phyloP scores from a whole-genome alignment of 2,797 vertebrate genomes.

The Paramormyrops hopkinsi region DNA sequence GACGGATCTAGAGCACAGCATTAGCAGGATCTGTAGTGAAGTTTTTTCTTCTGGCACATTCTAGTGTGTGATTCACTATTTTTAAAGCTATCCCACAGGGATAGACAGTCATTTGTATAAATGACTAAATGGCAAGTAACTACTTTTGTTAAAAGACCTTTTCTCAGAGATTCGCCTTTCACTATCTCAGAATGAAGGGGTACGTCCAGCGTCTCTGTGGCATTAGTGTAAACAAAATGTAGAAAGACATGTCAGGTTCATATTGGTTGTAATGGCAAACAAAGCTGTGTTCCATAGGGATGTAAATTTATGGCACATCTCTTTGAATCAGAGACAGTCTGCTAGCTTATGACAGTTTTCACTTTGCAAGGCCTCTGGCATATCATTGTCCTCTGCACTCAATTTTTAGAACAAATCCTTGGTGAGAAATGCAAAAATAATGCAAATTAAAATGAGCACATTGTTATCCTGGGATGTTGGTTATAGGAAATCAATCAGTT shows the following conservation, averaged over 20 bases:
- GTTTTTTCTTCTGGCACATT: neutral
- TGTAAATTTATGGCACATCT: neutral
- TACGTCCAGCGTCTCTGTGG: neutral
- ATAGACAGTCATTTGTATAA: neutral
- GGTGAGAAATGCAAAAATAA: neutral
- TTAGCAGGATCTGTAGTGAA: neutral
- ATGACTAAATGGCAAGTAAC: neutral
- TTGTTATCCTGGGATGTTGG: neutral
- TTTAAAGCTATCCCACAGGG: neutral
- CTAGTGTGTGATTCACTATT: neutral
- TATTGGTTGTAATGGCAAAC: neutral
- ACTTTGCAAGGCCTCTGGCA: neutral
- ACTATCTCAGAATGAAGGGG: neutral
- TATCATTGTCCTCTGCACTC: neutral
- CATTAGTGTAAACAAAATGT: neutral
- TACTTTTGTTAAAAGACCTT: neutral
- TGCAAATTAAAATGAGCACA: neutral
- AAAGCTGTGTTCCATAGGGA: neutral
- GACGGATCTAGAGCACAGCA: neutral
- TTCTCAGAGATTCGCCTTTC: neutral
- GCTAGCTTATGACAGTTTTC: neutral
- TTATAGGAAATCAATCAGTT: neutral
- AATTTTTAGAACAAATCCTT: constrained; percentile 1
- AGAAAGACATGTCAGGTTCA: neutral
- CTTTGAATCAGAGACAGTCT: neutral